Base-by-base conservation (phyloP, 2,113 vertebrate species). In the Lanius ludovicianus region DNA sequence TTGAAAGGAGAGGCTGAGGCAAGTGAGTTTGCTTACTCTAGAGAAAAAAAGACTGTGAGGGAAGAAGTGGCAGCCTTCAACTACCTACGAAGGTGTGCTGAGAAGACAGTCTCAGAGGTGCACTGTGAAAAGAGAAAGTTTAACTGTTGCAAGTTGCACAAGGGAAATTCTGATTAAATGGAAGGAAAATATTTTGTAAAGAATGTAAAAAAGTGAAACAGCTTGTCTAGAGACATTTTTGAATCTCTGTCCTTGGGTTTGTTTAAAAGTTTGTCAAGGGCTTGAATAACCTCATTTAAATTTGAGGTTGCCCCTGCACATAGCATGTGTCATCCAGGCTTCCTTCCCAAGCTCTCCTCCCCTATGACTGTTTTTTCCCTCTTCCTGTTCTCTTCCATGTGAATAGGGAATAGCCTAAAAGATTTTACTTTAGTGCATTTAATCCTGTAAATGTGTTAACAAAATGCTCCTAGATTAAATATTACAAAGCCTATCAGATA, bases 31-130 rank as follows among this genome's bases (percentile, higher is more conserved):
- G 5, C n/a, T 62, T 57, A 71, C 6, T 49, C 6, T 63, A 47
- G 16, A 67, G 56, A 49, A 53, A 52, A 84, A 57, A 52, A 13
- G 11, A 5, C 21, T 70, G 2, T 18, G 28, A 78, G 21, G 13
- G 24, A 65, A n/a, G 0, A 1, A 69, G 50, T 53, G 28, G 4
- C 7, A 77, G 21, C 37, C 9, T 78, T 79, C n/a, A 33, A 3
- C 16, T 49, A 5, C 25, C 11, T 65, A 3, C 0, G 0, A 28
- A 31, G 8, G 5, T 30, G 5, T 31, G 19, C 15, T 70, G 42
- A 65, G n/a, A 41, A n/a, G 11, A 47, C 7, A 27, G 21, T 15
- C 41, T 56, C 0, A 0, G 37, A 78, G 19, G 7, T 50, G 50
- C 33, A 5, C 7, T 1, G 0, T 22, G 19, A 30, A 87, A 42